Percentiles rank a stretch among this genome's conserved stretches.
Conservation (phyloP, 2,797 vertebrate genomes). For the Kryptopterus vitreolus region DNA sequence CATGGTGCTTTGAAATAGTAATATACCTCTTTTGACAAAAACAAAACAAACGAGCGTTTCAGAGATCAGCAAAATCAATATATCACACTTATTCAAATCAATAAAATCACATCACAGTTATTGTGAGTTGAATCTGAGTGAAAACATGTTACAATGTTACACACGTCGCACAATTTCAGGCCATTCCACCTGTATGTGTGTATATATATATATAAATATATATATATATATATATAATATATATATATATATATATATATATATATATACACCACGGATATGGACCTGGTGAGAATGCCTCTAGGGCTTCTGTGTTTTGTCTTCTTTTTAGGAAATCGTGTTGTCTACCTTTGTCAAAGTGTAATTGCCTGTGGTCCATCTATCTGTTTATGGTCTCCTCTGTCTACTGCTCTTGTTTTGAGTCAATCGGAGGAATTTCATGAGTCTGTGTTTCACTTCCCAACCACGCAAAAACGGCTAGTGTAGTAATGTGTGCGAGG, state of each 20-base stretch:
- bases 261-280: background rate
- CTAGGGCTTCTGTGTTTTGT: constrained; percentile 4
- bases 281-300: background rate
- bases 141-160: too few relatives aligned
- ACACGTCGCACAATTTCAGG: background rate
- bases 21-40: too few relatives aligned
- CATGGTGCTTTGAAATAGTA: too few relatives aligned
- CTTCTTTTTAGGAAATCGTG: constrained; percentile 19
- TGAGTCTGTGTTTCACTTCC: constrained; percentile 3
- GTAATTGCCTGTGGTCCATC: constrained; percentile 66
- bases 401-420: constrained; percentile 71
- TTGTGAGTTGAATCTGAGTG: too few relatives aligned
- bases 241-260: background rate
- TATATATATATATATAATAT: background rate
- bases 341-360: constrained; percentile 45
- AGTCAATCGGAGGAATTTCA: constrained; percentile 58
- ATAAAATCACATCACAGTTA: too few relatives aligned
- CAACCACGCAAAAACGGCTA: background rate
- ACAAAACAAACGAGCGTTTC: too few relatives aligned
- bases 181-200: background rate
- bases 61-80: too few relatives aligned
- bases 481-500: background rate
- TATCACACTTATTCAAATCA: too few relatives aligned
- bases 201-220: background rate
- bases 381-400: constrained; percentile 71